A percentile compares a stretch with the other conserved stretches of the same genome.
Conservation (phyloP, 2,888 invertebrate species). For the Tricholauxania praeusta region DNA sequence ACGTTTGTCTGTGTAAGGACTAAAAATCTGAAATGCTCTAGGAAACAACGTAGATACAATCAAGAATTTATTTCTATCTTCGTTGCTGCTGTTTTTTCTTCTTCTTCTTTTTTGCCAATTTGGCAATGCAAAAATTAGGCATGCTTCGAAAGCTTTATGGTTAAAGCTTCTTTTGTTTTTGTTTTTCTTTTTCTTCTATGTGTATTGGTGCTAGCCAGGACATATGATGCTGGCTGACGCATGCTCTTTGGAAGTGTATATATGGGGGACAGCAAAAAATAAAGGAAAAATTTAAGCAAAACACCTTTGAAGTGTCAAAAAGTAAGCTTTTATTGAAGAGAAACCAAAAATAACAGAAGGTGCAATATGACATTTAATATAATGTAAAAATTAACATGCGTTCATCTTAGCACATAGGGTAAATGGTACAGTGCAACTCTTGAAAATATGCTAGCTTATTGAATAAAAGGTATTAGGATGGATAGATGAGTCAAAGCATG, state of each 20-base stretch:
- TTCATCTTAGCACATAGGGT: no score
- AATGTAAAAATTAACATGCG: neutral
- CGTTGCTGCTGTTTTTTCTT: conserved; percentile 9
- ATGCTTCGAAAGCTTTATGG: neutral
- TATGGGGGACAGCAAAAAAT: neutral
- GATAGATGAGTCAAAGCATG: no score
- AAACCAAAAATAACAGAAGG: neutral
- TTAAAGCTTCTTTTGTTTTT: conserved; percentile 23
- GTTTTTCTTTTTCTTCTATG: neutral
- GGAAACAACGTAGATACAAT: conserved; percentile 18
- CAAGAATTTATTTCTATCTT: neutral
- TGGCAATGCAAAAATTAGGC: conserved; percentile 9
- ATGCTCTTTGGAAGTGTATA: neutral
- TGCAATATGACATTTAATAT: neutral
- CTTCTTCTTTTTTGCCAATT: conserved; percentile 19
- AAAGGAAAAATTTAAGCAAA: neutral
- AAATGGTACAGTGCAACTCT: no score
- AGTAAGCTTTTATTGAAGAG: conserved; percentile 14
- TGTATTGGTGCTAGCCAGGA: conserved; percentile 18
- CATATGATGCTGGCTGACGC: conserved; percentile 34
- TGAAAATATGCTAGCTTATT: no score
- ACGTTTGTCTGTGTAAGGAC: conserved; percentile 41
- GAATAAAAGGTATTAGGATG: no score
- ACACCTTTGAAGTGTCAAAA: conserved; percentile 17
- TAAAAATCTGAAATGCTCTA: conserved; percentile 23